Evolutionary conservation across 2,888 invertebrate species (phyloP).

Genomic region (Drosophila longiperda): DNA sequence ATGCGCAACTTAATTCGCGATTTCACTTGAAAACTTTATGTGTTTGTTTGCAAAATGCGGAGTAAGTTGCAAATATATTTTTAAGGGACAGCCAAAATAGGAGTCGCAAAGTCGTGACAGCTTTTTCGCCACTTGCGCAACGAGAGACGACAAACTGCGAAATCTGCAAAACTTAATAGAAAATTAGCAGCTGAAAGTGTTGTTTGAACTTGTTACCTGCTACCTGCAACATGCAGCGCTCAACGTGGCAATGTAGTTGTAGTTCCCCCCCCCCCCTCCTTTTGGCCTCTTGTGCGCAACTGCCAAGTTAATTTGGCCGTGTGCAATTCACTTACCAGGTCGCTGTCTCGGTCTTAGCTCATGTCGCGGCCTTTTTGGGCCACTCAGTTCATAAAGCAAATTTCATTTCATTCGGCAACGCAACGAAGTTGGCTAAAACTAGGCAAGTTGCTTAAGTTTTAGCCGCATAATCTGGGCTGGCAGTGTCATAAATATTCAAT

Average conservation of each 20-base stretch:
- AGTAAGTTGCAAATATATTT: conserved; percentile 37
- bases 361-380: conserved; percentile 53
- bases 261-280: background rate
- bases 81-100: conserved; percentile 22
- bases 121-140: conserved; percentile 41
- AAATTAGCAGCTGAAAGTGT: conserved; percentile 67
- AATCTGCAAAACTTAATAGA: conserved; percentile 58
- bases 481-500: conserved; percentile 77
- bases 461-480: conserved; percentile 75
- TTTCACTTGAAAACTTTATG: conserved; percentile 45
- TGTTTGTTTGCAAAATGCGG: conserved; percentile 48
- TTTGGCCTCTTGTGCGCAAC: conserved; percentile 21
- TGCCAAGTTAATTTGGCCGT: conserved; percentile 70
- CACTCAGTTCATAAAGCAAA: conserved; percentile 73
- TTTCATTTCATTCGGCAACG: conserved; percentile 68
- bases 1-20: conserved; percentile 38
- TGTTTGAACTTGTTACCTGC: conserved; percentile 59
- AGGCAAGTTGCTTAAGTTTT: conserved; percentile 74
- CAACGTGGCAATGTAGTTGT: background rate
- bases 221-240: background rate
- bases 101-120: conserved; percentile 56
- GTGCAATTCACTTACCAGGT: conserved; percentile 55
- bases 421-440: conserved; percentile 43
- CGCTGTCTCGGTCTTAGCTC: conserved; percentile 31
- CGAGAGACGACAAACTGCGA: conserved; percentile 16